phyloP scores from a whole-genome alignment of 2,797 vertebrate genomes.

The Amblyraja radiata region DNA sequence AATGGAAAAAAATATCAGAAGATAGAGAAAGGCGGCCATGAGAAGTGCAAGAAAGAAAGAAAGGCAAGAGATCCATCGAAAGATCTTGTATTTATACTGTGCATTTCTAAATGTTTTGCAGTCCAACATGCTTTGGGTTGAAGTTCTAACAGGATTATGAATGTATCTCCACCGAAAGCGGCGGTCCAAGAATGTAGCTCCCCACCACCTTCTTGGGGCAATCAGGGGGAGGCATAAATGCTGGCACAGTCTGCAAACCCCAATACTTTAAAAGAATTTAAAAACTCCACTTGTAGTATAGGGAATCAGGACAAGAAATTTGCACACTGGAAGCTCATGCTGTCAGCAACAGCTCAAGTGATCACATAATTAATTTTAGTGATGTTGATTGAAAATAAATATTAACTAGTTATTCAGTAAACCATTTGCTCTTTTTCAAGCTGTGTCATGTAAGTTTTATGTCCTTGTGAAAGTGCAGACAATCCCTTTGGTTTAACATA shows the following conservation, averaged over 20 bases:
- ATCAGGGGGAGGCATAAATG: too few species aligned
- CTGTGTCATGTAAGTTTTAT: neutral
- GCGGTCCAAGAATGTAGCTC: too few species aligned
- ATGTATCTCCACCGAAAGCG: too few species aligned
- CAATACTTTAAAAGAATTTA: too few species aligned
- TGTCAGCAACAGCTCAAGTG: neutral
- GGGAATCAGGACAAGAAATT: neutral
- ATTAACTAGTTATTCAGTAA: neutral
- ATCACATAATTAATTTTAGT: neutral
- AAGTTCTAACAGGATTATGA: too few species aligned
- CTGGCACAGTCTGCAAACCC: too few species aligned
- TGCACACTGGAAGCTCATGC: neutral
- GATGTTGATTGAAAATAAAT: neutral
- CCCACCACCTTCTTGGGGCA: too few species aligned
- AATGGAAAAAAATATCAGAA: neutral
- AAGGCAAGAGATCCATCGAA: neutral
- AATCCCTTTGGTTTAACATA: neutral
- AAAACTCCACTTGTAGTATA: neutral
- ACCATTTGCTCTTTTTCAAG: neutral
- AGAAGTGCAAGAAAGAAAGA: neutral
- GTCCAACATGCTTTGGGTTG: too few species aligned
- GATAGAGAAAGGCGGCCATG: neutral
- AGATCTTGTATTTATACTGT: neutral
- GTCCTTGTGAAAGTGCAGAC: neutral
- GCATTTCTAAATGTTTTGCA: neutral